These are phyloP conservation scores for Cryptus armator DNA, from an alignment of 2,888 invertebrate genomes.

Conservation along the genomic window DNA sequence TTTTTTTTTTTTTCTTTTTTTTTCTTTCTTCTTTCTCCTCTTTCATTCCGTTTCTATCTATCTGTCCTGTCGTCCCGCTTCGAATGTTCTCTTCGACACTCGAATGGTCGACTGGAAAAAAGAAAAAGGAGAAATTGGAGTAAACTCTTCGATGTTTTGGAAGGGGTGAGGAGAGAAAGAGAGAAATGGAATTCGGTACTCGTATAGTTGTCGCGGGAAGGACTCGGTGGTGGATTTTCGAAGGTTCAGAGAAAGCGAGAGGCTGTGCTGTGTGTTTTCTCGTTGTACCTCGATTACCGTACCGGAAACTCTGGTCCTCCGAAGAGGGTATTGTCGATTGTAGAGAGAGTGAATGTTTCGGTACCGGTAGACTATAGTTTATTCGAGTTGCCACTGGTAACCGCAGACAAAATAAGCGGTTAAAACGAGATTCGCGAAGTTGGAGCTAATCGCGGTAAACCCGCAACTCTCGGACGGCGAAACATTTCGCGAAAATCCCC, in stretches of 20 bases:
- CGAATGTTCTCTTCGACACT: conserved; percentile 35
- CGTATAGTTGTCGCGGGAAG: neutral
- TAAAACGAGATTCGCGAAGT: conserved; percentile 67
- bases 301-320: conserved; percentile 56
- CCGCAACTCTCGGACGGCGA: conserved; percentile 43
- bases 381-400: conserved; percentile 32
- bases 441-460: conserved; percentile 67
- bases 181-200: conserved; percentile 9
- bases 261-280: conserved; percentile 31
- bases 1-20: conserved; percentile 12
- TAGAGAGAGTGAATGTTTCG: conserved; percentile 48
- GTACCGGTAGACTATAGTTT: conserved; percentile 40
- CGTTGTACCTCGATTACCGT: conserved; percentile 67
- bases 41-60: conserved; percentile 42
- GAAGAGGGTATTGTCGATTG: conserved; percentile 34
- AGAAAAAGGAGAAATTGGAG: conserved; percentile 40
- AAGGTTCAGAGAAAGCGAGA: neutral
- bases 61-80: conserved; percentile 51
- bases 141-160: conserved; percentile 32
- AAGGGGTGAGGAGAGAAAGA: neutral
- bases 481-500: conserved; percentile 60
- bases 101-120: conserved; percentile 33
- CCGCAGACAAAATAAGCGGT: conserved; percentile 69
- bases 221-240: neutral
- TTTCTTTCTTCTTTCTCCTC: conserved; percentile 9